phyloP scores from a whole-genome alignment of 2,113 vertebrate genomes.

The Mesitornis unicolor region DNA sequence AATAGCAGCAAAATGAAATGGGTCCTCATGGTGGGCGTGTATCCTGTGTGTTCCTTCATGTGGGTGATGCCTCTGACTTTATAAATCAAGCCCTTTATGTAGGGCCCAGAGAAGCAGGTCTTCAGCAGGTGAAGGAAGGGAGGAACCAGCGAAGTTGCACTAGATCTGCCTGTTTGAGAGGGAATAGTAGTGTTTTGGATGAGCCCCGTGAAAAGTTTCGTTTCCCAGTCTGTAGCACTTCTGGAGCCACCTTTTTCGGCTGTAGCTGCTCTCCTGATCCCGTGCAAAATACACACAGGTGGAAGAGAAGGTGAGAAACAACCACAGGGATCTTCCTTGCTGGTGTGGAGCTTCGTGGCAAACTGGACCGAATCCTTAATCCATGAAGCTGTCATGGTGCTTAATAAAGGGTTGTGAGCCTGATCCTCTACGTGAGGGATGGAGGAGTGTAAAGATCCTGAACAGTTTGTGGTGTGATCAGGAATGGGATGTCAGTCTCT shows the following conservation, averaged over 20 bases:
- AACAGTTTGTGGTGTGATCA: neutral
- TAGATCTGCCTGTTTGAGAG: neutral
- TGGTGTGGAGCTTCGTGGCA: neutral
- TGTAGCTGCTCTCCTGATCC: neutral
- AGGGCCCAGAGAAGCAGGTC: neutral
- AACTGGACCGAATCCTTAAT: neutral
- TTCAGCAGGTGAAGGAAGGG: neutral
- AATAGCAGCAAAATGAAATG: neutral
- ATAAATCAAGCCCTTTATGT: neutral
- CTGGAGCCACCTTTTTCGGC: neutral
- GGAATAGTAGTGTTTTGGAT: neutral
- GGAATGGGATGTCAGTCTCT: neutral
- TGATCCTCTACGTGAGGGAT: neutral
- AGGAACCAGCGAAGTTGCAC: accelerated
- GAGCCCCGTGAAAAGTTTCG: neutral
- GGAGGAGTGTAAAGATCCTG: neutral
- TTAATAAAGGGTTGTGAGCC: neutral
- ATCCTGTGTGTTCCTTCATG: neutral
- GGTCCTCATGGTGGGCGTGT: neutral
- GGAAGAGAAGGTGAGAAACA: neutral
- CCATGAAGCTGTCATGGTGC: neutral
- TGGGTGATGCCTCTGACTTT: neutral
- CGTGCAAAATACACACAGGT: neutral
- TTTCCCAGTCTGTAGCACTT: neutral
- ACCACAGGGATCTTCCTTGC: neutral